Evolutionary conservation across 1,140 invertebrate species (phyloP).

Genomic region (Sarcophaga bullata): DNA sequence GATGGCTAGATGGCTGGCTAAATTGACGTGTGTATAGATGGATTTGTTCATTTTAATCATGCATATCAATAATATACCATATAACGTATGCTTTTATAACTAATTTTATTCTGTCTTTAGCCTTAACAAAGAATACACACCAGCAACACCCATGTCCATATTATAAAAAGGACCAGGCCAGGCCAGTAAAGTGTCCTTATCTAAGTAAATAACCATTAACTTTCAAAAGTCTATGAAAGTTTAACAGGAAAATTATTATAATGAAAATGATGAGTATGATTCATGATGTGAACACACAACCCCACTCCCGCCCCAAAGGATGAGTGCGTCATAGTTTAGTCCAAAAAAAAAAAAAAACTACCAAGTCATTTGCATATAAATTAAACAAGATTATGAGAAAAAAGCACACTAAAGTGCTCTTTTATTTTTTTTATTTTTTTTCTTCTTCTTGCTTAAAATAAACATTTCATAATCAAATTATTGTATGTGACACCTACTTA

Average conservation of each 20-base stretch:
- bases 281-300: no score
- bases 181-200: background rate
- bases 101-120: background rate
- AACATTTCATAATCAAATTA: no score
- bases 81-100: background rate
- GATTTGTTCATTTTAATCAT: background rate
- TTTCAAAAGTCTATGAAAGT: background rate
- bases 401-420: background rate
- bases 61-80: background rate
- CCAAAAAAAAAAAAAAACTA: background rate
- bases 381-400: background rate
- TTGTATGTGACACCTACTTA: background rate
- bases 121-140: background rate
- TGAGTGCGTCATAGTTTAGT: no score
- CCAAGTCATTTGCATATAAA: constrained; percentile 6
- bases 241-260: background rate
- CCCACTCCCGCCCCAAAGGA: no score
- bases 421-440: no score
- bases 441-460: no score
- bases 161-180: no score
- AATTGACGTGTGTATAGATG: no score
- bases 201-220: background rate
- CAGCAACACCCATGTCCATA: background rate
- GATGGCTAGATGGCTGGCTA: no score
- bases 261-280: background rate